These are phyloP conservation scores for Metacarcinus magister DNA, from an alignment of 2,888 invertebrate genomes.

Conservation along the genomic window DNA sequence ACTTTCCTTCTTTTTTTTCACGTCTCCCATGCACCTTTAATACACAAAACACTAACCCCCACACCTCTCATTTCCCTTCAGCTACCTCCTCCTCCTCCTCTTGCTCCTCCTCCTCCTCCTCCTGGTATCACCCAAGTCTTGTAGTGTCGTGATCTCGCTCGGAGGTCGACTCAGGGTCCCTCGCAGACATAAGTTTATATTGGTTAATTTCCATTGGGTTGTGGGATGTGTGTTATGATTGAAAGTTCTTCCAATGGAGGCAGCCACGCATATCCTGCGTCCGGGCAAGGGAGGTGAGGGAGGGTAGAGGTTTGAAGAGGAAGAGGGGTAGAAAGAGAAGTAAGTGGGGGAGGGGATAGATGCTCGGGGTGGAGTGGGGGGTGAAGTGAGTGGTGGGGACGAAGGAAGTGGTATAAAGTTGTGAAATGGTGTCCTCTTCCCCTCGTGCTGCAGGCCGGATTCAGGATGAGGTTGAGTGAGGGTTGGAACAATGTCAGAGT, in stretches of 20 bases:
- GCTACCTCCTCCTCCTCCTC: background rate
- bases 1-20: background rate
- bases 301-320: background rate
- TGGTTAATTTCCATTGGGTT: conserved; percentile 21
- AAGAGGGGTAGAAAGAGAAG: background rate
- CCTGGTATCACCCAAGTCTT: background rate
- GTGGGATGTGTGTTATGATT: background rate
- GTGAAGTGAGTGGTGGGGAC: background rate
- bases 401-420: conserved; percentile 12
- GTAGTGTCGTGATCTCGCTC: background rate
- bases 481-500: background rate
- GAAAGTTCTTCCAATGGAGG: background rate
- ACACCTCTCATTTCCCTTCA: background rate
- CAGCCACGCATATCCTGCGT: background rate
- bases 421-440: background rate
- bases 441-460: background rate
- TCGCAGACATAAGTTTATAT: conserved; percentile 6
- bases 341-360: background rate
- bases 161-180: background rate
- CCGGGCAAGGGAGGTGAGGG: background rate
- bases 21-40: conserved; percentile 3
- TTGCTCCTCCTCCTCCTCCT: background rate
- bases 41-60: background rate
- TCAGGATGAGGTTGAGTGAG: background rate
- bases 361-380: background rate